A percentile compares a stretch with the other conserved stretches of the same genome.
These are phyloP conservation scores for Cheilosia vulpina DNA, from an alignment of 2,888 invertebrate genomes.

Conservation along the genomic window DNA sequence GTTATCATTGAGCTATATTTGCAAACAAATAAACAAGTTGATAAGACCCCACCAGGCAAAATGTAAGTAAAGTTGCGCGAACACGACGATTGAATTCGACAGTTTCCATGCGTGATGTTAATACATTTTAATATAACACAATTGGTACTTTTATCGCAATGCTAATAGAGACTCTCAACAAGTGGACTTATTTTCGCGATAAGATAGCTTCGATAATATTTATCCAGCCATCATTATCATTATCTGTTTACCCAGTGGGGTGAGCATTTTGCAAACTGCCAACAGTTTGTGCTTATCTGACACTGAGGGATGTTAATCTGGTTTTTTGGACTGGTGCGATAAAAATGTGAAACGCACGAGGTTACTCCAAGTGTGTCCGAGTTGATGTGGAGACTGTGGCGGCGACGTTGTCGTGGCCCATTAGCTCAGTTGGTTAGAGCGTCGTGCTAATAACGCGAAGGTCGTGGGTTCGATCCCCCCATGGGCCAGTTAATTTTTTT, in stretches of 20 bases:
- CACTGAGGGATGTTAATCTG: too few species aligned
- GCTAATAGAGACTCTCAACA: conserved; percentile 5
- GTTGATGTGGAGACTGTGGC: conserved; percentile 2
- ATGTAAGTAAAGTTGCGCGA: conserved; percentile 7
- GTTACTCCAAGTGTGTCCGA: background rate
- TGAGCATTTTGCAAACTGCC: background rate
- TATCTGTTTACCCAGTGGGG: background rate
- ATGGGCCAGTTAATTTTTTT: conserved; percentile 80
- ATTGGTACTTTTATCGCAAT: conserved; percentile 12
- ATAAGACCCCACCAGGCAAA: conserved; percentile 15
- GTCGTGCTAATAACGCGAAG: conserved; percentile 84
- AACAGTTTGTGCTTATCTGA: background rate
- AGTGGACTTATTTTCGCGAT: conserved; percentile 14
- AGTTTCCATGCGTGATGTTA: conserved; percentile 26
- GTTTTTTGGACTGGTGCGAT: too few species aligned
- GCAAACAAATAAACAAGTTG: conserved; percentile 6
- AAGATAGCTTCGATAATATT: conserved; percentile 30
- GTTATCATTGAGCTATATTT: conserved; percentile 13
- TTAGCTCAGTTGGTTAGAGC: conserved; percentile 84
- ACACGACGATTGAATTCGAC: background rate
- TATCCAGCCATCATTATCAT: background rate
- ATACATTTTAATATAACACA: conserved; percentile 15
- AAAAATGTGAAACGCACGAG: too few species aligned
- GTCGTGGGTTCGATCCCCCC: conserved; percentile 84
- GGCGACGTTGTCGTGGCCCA: conserved; percentile 78